phyloP scores from a whole-genome alignment of 2,888 invertebrate genomes.

The Brachypalpus laphriformis region DNA sequence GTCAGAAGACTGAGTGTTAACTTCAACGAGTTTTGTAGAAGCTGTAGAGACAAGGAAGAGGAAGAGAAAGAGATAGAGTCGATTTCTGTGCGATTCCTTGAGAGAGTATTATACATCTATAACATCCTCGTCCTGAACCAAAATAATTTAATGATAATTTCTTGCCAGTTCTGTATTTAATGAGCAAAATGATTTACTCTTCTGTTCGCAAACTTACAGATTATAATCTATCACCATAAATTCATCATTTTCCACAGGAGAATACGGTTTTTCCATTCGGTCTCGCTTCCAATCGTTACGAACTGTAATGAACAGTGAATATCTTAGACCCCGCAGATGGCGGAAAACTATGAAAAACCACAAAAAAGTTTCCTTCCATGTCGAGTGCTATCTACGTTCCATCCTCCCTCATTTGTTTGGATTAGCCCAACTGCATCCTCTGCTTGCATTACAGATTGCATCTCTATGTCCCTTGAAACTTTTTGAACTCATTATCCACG shows the following conservation, averaged over 20 bases:
- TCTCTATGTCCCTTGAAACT: slow-evolving; percentile 51
- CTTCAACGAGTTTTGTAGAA: too few species aligned
- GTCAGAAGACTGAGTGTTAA: too few species aligned
- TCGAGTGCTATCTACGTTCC: neutral
- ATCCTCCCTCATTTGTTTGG: slow-evolving; percentile 50
- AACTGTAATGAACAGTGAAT: slow-evolving; percentile 14
- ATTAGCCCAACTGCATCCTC: slow-evolving; percentile 55
- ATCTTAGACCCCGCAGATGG: neutral
- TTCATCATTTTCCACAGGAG: slow-evolving; percentile 30
- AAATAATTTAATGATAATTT: too few species aligned
- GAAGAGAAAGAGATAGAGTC: too few species aligned
- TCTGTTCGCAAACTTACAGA: too few species aligned
- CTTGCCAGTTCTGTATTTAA: too few species aligned
- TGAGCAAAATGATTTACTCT: too few species aligned
- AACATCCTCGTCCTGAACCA: too few species aligned
- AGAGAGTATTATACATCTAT: too few species aligned
- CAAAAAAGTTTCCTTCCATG: slow-evolving; percentile 16
- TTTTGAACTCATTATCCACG: slow-evolving; percentile 62
- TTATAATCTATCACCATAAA: slow-evolving; percentile 38
- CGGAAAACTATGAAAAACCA: neutral
- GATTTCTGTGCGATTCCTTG: too few species aligned
- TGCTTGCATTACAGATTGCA: slow-evolving; percentile 65
- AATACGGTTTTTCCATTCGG: slow-evolving; percentile 14
- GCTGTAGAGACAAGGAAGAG: too few species aligned
- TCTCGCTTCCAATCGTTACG: neutral